Base-by-base conservation (phyloP, 1,140 invertebrate species). In the Eriocheir sinensis region DNA sequence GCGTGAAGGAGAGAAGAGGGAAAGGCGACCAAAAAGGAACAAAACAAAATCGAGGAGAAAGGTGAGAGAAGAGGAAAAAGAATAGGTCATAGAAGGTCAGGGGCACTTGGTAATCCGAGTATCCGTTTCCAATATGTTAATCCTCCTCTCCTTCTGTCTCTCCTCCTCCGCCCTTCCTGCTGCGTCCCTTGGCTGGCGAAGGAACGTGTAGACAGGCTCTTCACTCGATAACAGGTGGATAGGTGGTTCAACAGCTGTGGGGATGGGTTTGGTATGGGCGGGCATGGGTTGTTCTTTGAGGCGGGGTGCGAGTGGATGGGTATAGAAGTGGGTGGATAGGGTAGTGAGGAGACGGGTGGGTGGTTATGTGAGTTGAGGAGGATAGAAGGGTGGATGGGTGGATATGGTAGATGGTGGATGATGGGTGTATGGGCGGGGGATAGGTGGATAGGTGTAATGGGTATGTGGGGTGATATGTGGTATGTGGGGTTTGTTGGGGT, bases 51-150 rank as follows among this genome's bases (percentile, higher is more conserved):
- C 17, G 83, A n/a, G 27, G 83, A 36, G 9, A 34, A 36, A 32
- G 83, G 83, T 8, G 36, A 34, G 0, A 17, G 83, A 86, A n/a
- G 40, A 41, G 83, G 12, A 86, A 34, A 0, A 32, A 36, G 1
- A 34, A 17, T 8, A 81, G 80, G 80, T 6, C 34, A 86, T 30
- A 34, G 83, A 27, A 34, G 83, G 83, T 38, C 27, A 86, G 40
- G 36, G 36, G 17, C 34, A 86, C 40, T 34, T 9, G 40, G 15
- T 41, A n/a, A 41, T 8, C 30, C 40, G 34, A n/a, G 30, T 86
- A 86, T 86, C 83, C 32, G 83, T 86, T 86, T 86, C 83, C 83
- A 41, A 86, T 86, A 86, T 86, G 83, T 72, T 72, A 15, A 15
- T n/a, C 27, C 17, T 41, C 32, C 36, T 41, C 34, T 8, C 83